phyloP scores from a whole-genome alignment of 2,113 vertebrate genomes.

The Urocitellus parryii region DNA sequence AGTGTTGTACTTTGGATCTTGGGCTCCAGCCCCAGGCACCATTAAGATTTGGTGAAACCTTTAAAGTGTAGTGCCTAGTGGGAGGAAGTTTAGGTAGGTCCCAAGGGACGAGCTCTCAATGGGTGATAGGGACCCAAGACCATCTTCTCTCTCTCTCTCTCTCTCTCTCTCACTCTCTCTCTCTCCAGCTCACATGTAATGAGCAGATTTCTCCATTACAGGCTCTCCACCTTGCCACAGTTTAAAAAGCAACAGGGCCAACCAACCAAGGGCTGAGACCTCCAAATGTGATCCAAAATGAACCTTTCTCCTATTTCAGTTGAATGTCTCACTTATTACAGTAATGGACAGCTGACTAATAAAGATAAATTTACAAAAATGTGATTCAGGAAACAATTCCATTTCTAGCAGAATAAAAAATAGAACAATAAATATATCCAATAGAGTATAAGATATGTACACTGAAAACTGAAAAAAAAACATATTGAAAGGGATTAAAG shows the following conservation, averaged over 20 bases:
- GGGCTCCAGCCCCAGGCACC: not conserved
- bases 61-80: too few species aligned
- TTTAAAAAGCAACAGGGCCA: not conserved
- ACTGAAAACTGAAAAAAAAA: not conserved
- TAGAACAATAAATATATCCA: not conserved
- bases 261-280: not conserved
- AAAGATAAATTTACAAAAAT: slow-evolving; percentile 37
- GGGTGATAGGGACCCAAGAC: rapidly evolving
- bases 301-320: not conserved
- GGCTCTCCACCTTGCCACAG: too few species aligned
- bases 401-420: not conserved
- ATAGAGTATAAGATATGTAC: not conserved
- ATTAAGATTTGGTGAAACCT: not conserved
- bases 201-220: not conserved
- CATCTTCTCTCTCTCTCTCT: not conserved
- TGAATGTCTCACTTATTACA: not conserved
- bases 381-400: not conserved
- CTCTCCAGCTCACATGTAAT: too few species aligned
- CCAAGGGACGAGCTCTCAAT: too few species aligned
- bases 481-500: not conserved
- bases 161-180: not conserved
- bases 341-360: not conserved
- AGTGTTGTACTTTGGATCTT: not conserved
- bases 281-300: not conserved
- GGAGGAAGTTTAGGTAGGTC: too few species aligned